Percentiles rank a stretch among this genome's conserved stretches.
phyloP scores from a whole-genome alignment of 2,888 invertebrate species.

The Nebria brevicollis region DNA sequence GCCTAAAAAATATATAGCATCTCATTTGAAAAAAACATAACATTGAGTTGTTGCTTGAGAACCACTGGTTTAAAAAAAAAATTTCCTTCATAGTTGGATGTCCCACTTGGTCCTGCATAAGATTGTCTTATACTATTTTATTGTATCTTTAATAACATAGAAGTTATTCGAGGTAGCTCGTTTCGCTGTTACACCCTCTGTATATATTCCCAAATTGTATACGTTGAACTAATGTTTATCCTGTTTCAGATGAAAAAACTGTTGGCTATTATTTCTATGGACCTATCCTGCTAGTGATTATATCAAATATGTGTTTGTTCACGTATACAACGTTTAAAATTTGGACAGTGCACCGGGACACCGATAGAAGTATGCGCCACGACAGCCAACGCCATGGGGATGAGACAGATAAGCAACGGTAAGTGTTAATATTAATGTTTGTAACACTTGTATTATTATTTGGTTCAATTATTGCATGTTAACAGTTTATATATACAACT shows the following conservation, averaged over 20 bases:
- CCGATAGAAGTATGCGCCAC: constrained; percentile 70
- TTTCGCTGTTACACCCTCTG: too few relatives aligned
- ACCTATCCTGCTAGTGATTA: constrained; percentile 73
- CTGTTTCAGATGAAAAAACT: constrained; percentile 65
- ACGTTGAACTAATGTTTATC: background rate
- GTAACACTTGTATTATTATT: background rate
- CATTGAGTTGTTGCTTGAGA: too few relatives aligned
- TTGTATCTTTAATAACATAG: too few relatives aligned
- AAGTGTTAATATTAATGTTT: constrained; percentile 48
- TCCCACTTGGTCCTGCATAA: too few relatives aligned
- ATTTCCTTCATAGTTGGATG: too few relatives aligned
- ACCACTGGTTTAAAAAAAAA: too few relatives aligned
- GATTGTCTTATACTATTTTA: too few relatives aligned
- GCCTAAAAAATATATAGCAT: too few relatives aligned
- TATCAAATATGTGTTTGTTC: constrained; percentile 74
- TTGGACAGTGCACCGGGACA: constrained; percentile 73
- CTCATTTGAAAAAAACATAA: too few relatives aligned
- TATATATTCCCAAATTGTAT: background rate
- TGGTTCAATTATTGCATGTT: background rate
- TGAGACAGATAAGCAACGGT: constrained; percentile 62
- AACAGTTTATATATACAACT: background rate
- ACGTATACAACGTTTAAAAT: constrained; percentile 76
- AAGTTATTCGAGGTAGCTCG: too few relatives aligned
- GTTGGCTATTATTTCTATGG: constrained; percentile 76
- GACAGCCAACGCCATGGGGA: constrained; percentile 73